These are phyloP conservation scores for Morinoia aosen DNA, from an alignment of 2,888 invertebrate genomes.

Conservation along the genomic window DNA sequence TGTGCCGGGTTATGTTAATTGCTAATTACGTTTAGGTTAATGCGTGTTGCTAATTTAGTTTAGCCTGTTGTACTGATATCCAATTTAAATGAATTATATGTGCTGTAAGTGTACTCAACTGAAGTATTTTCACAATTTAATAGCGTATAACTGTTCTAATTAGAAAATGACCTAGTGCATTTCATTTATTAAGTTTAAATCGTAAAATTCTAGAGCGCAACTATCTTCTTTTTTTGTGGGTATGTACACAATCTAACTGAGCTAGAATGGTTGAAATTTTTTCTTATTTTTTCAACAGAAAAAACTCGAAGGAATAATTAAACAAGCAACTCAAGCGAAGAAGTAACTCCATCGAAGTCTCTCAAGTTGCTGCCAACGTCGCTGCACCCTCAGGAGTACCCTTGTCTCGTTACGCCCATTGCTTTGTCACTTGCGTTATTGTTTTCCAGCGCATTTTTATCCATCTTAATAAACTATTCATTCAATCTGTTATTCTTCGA, in stretches of 20 bases:
- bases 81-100: neutral
- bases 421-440: too few relatives aligned
- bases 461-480: too few relatives aligned
- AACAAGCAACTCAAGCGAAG: slow-evolving; percentile 64
- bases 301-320: slow-evolving; percentile 64
- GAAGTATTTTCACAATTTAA: neutral
- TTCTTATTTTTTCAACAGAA: slow-evolving; percentile 56
- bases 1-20: too few relatives aligned
- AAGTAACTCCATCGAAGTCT: slow-evolving; percentile 22
- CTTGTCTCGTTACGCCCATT: neutral
- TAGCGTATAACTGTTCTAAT: neutral
- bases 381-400: neutral
- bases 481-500: too few relatives aligned
- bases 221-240: too few relatives aligned
- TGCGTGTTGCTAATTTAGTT: too few relatives aligned
- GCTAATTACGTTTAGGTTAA: too few relatives aligned
- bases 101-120: neutral
- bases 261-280: neutral
- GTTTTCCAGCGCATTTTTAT: too few relatives aligned
- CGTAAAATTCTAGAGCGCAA: too few relatives aligned
- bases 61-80: too few relatives aligned
- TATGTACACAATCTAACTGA: too few relatives aligned
- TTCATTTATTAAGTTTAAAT: too few relatives aligned
- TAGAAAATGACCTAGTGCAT: neutral
- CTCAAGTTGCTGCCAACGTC: neutral